These are phyloP conservation scores for Anorthoa munda DNA, from an alignment of 2,888 invertebrate genomes.

Conservation along the genomic window DNA sequence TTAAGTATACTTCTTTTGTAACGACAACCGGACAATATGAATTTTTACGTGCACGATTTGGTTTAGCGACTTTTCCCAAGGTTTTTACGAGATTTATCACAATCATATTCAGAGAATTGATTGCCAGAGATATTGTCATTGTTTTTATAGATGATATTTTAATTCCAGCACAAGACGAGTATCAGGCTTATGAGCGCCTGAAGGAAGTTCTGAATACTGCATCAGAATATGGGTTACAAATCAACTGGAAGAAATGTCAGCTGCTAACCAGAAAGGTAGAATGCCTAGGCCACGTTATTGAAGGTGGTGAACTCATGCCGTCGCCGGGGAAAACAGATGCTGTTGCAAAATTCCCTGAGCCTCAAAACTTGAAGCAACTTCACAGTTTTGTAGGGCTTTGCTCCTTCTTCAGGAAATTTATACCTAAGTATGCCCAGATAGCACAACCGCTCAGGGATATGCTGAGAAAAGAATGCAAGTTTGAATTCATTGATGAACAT, in stretches of 20 bases:
- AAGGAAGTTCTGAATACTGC: not conserved
- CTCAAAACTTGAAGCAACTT: not conserved
- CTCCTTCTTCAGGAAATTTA: constrained; percentile 7
- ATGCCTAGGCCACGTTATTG: not conserved
- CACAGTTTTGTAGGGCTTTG: constrained; percentile 7
- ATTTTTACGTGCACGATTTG: constrained; percentile 1
- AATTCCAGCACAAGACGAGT: not conserved
- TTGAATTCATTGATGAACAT: not conserved
- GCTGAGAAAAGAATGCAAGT: not conserved
- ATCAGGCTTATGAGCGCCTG: not conserved
- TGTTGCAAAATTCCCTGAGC: constrained; percentile 1
- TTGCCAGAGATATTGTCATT: not conserved
- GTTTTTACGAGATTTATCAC: not conserved
- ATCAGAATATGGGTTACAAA: not conserved
- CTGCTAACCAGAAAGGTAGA: not conserved
- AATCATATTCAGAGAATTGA: constrained; percentile 2
- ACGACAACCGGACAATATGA: constrained; percentile 10
- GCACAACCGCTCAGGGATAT: constrained; percentile 8
- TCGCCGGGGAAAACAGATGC: constrained; percentile 8
- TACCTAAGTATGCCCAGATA: constrained; percentile 8
- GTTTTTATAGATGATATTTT: not conserved
- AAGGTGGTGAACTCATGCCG: not conserved
- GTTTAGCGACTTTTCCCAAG: not conserved
- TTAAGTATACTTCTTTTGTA: too few relatives aligned
- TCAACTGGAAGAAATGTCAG: constrained; percentile 1